These are phyloP conservation scores for Lacerta agilis DNA, from an alignment of 2,797 vertebrate species.

Conservation along the genomic window DNA sequence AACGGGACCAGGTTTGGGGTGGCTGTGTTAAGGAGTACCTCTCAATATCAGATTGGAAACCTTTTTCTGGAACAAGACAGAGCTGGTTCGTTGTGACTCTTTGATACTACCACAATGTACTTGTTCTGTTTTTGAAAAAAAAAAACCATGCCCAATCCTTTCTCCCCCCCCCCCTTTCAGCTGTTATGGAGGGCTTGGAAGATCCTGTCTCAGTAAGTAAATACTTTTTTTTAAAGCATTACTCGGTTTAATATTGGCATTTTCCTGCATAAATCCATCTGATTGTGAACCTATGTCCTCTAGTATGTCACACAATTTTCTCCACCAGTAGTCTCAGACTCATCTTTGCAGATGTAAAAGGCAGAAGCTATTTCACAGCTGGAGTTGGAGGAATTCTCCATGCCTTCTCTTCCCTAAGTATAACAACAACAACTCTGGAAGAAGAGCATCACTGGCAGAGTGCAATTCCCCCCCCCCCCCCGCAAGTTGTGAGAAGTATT, in stretches of 20 bases:
- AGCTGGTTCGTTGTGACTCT: background rate
- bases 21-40: background rate
- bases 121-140: background rate
- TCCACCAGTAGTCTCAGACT: background rate
- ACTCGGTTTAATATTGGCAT: background rate
- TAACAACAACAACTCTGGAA: background rate
- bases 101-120: background rate
- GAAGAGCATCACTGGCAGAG: background rate
- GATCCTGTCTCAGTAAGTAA: constrained; percentile 86
- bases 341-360: background rate
- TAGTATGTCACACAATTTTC: background rate
- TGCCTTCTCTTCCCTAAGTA: too few relatives aligned
- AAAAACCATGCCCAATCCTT: constrained; percentile 16
- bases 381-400: background rate
- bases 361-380: background rate
- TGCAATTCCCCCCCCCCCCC: too few relatives aligned
- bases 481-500: background rate
- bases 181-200: constrained; percentile 90
- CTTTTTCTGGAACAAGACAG: background rate
- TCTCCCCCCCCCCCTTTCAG: constrained; percentile 75
- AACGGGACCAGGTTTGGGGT: too few relatives aligned
- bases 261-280: background rate
- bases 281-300: background rate
- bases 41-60: background rate
- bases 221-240: constrained; percentile 21